A percentile compares a stretch with the other conserved stretches of the same genome.
phyloP scores from a whole-genome alignment of 1,140 invertebrate species.

The Drosophila simulans region DNA sequence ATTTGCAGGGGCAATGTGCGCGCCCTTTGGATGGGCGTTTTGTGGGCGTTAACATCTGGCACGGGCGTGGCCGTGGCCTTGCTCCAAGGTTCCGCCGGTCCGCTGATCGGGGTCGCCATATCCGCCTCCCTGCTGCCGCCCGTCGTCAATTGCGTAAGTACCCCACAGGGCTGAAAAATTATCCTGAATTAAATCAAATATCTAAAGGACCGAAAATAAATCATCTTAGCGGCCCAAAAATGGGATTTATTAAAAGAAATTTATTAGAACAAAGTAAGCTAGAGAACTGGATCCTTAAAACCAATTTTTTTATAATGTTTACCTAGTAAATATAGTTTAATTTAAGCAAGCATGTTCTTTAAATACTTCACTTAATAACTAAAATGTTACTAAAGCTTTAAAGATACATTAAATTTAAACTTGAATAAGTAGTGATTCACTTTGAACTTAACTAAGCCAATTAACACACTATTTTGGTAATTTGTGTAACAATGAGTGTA shows the following conservation, averaged over 20 bases:
- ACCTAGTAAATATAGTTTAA: too few relatives aligned
- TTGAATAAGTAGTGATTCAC: too few relatives aligned
- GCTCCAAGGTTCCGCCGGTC: constrained; percentile 92
- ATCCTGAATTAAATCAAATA: neutral
- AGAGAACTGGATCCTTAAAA: too few relatives aligned
- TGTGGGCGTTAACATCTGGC: constrained; percentile 90
- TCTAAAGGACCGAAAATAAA: neutral
- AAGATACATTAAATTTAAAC: too few relatives aligned
- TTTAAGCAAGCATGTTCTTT: too few relatives aligned
- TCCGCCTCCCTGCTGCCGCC: constrained; percentile 95
- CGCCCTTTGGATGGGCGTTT: constrained; percentile 89
- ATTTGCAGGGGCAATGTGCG: constrained; percentile 88
- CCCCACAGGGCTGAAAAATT: neutral
- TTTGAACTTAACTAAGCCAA: too few relatives aligned
- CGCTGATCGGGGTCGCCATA: constrained; percentile 94
- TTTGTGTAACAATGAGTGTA: too few relatives aligned
- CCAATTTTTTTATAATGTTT: too few relatives aligned
- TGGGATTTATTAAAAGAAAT: neutral
- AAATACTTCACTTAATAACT: too few relatives aligned
- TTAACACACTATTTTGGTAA: too few relatives aligned
- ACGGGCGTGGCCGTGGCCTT: constrained; percentile 94
- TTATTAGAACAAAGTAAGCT: too few relatives aligned
- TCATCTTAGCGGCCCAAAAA: neutral
- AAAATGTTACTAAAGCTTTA: too few relatives aligned
- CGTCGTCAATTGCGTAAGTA: constrained; percentile 92